These are phyloP conservation scores for Haliclystus octoradiatus DNA, from an alignment of 30 jellyfish, hydroid and myxozoan species.

Conservation along the genomic window DNA sequence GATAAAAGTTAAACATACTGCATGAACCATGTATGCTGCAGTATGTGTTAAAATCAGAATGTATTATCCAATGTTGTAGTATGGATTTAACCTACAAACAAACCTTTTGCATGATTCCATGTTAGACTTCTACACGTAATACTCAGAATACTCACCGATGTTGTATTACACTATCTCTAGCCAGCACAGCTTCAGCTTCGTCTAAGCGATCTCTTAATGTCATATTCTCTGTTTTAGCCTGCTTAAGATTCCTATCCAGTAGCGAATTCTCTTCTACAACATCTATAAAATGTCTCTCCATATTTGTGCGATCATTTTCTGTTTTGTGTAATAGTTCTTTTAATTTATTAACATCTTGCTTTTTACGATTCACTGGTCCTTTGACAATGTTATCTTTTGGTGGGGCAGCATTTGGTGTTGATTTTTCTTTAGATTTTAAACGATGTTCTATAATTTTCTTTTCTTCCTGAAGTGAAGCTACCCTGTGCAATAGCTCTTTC, in stretches of 20 bases:
- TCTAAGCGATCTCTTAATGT: neutral
- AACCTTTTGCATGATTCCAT: no score
- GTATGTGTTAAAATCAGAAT: no score
- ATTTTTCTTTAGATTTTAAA: neutral
- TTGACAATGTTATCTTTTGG: neutral
- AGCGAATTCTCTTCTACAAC: neutral
- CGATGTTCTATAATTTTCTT: slow-evolving; percentile 46
- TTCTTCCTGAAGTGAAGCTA: slow-evolving; percentile 53
- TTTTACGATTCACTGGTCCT: no score
- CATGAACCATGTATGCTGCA: no score
- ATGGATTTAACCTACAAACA: no score
- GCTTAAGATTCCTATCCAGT: neutral
- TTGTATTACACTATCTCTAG: neutral
- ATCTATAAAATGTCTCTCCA: neutral
- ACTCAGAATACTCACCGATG: no score
- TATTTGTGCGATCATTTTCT: neutral
- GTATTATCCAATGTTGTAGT: no score
- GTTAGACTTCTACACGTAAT: no score
- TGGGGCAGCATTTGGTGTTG: neutral
- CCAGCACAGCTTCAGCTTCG: neutral
- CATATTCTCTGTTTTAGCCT: neutral
- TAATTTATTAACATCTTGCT: neutral
- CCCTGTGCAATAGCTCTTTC: slow-evolving; percentile 50
- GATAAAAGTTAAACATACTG: no score
- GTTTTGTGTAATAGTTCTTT: neutral